Evolutionary conservation across 1,140 invertebrate species (phyloP), one percentile per base, ranked within the genome.

Genomic region (Ditylenchus dipsaci): DNA sequence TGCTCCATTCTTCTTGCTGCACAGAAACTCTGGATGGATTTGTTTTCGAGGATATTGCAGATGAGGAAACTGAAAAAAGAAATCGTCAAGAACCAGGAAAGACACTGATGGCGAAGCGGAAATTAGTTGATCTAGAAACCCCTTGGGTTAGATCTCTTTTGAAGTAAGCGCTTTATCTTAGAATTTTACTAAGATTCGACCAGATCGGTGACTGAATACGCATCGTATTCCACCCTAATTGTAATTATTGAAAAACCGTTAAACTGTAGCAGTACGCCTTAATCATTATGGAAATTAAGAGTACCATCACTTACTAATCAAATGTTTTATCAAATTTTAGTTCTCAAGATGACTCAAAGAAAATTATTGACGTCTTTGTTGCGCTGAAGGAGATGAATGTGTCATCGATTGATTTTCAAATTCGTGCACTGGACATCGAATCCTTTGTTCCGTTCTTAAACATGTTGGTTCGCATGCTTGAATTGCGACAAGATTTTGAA

Each of bases 1-100:
- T 27, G 92, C 93, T 0, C 94, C 94, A 0, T 98, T 98, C 85
- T 97, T 97, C 82, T 83, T 98, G 43, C 92, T 93, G 0, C 94
- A 86, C 94, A 64, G 87, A 91, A 0, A 91, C 91, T 1, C 83
- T 94, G 13, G 88, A 91, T 70, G 83, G 91, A 1, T 78, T 78
- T 38, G 70, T 65, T 23, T 80, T 81, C 45, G 69, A 67, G 19
- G 56, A 81, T 7, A 74, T 68, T 9, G 43, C 38, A 0, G 0
- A 26, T 58, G 27, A 53, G 26, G 49, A 68, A 33, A 47, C 15
- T 26, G 19, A 64, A 43, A 13, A 30, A 7, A 43, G 45, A 27
- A 47, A 43, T 42, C 33, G 38, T 15, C 33, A 19, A 58, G 49
- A 60, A 61, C 29, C 38, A 67, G 59, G 65, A 38, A 57, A n/a